A percentile compares a stretch with the other conserved stretches of the same genome.
phyloP scores from a whole-genome alignment of 2,113 vertebrate species.

The Gymnobelideus leadbeateri region DNA sequence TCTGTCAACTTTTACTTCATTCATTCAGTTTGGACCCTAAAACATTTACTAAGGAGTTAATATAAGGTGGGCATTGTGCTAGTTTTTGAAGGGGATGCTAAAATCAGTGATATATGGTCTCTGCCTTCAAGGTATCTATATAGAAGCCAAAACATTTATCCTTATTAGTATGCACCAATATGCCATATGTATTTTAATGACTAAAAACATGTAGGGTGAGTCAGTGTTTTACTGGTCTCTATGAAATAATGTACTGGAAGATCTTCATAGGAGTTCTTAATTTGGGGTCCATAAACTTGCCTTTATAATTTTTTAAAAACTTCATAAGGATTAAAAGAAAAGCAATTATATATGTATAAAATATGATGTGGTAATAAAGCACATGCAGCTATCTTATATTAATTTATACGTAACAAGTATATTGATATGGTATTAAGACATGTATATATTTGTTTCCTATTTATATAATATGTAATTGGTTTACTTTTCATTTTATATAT shows the following conservation, averaged over 20 bases:
- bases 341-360: neutral
- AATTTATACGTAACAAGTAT: neutral
- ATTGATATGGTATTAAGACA: neutral
- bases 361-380: neutral
- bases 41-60: neutral
- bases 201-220: neutral
- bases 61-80: neutral
- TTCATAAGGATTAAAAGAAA: neutral
- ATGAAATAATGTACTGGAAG: neutral
- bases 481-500: neutral
- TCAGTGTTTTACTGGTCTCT: neutral
- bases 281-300: neutral
- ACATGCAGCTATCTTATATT: neutral
- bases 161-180: neutral
- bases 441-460: neutral
- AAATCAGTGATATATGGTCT: neutral
- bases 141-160: neutral
- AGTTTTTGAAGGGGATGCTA: neutral
- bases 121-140: neutral
- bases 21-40: neutral
- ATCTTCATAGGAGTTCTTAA: neutral
- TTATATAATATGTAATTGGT: neutral
- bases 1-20: neutral
- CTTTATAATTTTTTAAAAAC: neutral
- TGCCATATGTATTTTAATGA: neutral